These are phyloP conservation scores for Drosophila austrosaltans DNA, from an alignment of 2,888 invertebrate species.

Conservation along the genomic window DNA sequence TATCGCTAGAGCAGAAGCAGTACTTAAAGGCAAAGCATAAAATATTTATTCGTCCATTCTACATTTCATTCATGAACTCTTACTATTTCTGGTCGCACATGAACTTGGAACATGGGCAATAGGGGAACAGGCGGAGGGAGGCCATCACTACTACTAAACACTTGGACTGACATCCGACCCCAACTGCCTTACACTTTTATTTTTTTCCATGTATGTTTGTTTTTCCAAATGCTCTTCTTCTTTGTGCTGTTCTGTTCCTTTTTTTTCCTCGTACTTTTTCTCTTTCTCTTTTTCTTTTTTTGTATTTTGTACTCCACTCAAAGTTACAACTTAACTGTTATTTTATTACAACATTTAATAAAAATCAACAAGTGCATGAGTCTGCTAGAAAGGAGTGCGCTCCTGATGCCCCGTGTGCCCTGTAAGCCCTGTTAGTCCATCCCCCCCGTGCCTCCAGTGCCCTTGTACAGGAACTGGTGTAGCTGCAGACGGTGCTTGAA, in stretches of 20 bases:
- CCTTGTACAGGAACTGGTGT: slow-evolving; percentile 17
- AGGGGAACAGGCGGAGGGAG: not conserved
- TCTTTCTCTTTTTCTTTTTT: slow-evolving; percentile 16
- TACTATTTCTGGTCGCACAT: slow-evolving; percentile 59
- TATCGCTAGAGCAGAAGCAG: slow-evolving; percentile 39
- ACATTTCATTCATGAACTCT: slow-evolving; percentile 75
- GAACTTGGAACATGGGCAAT: slow-evolving; percentile 27
- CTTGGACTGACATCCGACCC: slow-evolving; percentile 17
- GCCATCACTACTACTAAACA: slow-evolving; percentile 7
- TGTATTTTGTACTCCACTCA: slow-evolving; percentile 71
- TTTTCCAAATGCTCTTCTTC: slow-evolving; percentile 26
- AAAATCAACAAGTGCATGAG: slow-evolving; percentile 80
- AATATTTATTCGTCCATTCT: slow-evolving; percentile 76
- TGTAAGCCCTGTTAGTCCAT: slow-evolving; percentile 31
- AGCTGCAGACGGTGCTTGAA: slow-evolving; percentile 55
- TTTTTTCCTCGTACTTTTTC: slow-evolving; percentile 28
- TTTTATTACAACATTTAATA: slow-evolving; percentile 79
- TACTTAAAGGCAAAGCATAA: slow-evolving; percentile 72
- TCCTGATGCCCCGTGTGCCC: slow-evolving; percentile 18
- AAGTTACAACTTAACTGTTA: slow-evolving; percentile 80
- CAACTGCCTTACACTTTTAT: not conserved
- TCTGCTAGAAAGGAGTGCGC: slow-evolving; percentile 62
- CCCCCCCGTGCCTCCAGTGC: not conserved
- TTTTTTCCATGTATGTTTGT: slow-evolving; percentile 33
- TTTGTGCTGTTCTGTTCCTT: slow-evolving; percentile 2